Base-by-base conservation (phyloP, 2,113 vertebrate species). In the Scytalopus superciliaris region DNA sequence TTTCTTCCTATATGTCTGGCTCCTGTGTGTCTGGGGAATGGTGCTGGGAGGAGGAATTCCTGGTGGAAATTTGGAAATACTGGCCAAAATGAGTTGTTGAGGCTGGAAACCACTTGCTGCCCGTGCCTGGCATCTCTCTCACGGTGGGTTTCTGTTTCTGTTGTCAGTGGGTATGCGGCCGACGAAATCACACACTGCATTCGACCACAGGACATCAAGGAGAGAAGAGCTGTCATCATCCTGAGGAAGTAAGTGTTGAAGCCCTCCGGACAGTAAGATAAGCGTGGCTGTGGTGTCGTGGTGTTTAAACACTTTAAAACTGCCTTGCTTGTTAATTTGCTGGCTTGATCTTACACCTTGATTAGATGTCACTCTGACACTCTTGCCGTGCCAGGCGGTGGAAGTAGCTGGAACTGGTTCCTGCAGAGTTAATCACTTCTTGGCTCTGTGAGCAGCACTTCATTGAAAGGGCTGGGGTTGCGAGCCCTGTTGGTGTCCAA, bases 121-220 rank as follows among this genome's bases (percentile, higher is more conserved):
- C 77, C 14, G 23, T 95, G 79, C 72, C 37, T 67, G 64, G 67
- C 60, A 7, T 63, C 22, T 84, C 75, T 64, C 83, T 96, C 44
- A 96, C 2, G 2, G 59, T 55, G 67, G 63, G 84, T 93, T 86
- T 89, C 42, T 95, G 66, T 85, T 93, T 94, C 70, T 97, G 66
- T 92, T 76, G 98, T 93, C 96, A 99, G 99, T 98, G 99, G 99
- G 49, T 99, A 99, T 9, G 99, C 99, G 75, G 99, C 99, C 7
- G 99, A 99, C 82, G 99, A 99, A 97, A 99, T 99, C 95, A 99
- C 99, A 53, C 99, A 99, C 93, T 99, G 99, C 96, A 99, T 99
- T 95, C 98, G 99, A 86, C 99, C 99, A 31, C 99, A 99, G 96
- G 99, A 99, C 97, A 99, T 99, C 97, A 99, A 99, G 97, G 98